Evolutionary conservation across 1,140 invertebrate genomes (phyloP).

Genomic region (Papilio polyxenes): DNA sequence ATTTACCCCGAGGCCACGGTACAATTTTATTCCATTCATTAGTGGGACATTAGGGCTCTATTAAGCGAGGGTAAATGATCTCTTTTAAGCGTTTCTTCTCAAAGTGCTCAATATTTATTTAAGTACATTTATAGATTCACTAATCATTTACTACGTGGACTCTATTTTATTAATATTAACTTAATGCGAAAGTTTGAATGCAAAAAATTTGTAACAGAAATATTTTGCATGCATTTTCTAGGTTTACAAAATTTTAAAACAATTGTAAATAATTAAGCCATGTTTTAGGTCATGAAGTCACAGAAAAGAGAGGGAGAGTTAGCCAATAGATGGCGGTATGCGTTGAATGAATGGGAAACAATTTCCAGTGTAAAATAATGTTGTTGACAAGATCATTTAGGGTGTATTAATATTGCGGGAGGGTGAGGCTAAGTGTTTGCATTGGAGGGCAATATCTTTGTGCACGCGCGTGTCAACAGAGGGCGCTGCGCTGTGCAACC

Average conservation of each 20-base stretch:
- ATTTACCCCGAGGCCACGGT: constrained; percentile 37
- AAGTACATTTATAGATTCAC: too few species aligned
- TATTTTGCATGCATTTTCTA: too few species aligned
- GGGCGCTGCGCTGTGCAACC: constrained; percentile 28
- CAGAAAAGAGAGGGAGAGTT: background rate
- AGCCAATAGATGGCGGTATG: background rate
- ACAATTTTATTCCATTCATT: constrained; percentile 56
- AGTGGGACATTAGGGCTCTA: constrained; percentile 57
- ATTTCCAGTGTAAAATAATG: background rate
- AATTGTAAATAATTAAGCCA: too few species aligned
- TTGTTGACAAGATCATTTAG: constrained; percentile 3
- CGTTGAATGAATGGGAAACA: background rate
- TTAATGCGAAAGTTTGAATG: too few species aligned
- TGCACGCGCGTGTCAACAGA: constrained; percentile 3
- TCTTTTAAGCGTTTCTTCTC: constrained; percentile 40
- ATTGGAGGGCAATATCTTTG: constrained; percentile 22
- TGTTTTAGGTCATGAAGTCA: background rate
- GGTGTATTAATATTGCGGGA: background rate
- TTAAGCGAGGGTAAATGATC: constrained; percentile 57
- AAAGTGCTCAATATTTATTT: too few species aligned
- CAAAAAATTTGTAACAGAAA: too few species aligned
- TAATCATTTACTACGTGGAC: too few species aligned
- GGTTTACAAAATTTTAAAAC: too few species aligned
- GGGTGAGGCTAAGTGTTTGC: background rate
- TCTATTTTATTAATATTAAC: too few species aligned